phyloP scores from a whole-genome alignment of 1,140 invertebrate genomes.

The Pogonognathellus flavescens region DNA sequence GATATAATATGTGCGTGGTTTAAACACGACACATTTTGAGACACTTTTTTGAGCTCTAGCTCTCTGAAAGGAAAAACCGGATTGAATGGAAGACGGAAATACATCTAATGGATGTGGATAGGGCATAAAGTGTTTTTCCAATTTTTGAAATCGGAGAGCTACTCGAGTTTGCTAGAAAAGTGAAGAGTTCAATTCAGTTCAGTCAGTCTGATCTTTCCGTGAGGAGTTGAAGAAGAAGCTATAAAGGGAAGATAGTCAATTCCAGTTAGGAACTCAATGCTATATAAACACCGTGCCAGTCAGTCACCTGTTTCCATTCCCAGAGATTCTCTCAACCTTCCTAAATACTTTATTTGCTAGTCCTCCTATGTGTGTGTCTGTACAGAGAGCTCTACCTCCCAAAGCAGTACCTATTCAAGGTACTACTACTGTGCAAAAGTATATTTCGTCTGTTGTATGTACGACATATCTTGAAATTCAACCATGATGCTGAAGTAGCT shows the following conservation, averaged over 20 bases:
- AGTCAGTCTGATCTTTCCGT: constrained; percentile 43
- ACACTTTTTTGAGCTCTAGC: background rate
- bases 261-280: constrained; percentile 51
- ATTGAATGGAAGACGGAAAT: constrained; percentile 46
- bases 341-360: constrained; percentile 53
- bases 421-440: background rate
- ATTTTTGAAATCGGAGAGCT: constrained; percentile 59
- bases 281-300: constrained; percentile 59
- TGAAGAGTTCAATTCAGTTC: constrained; percentile 45
- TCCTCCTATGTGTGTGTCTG: background rate
- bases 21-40: background rate
- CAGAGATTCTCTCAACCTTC: constrained; percentile 50
- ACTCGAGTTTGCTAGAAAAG: constrained; percentile 35
- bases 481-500: constrained; percentile 29
- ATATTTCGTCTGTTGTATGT: background rate
- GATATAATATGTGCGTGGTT: background rate
- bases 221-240: constrained; percentile 18
- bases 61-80: constrained; percentile 42
- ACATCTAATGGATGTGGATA: constrained; percentile 56
- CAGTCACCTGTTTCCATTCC: constrained; percentile 62
- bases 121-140: constrained; percentile 57
- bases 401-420: constrained; percentile 5
- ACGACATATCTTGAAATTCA: background rate
- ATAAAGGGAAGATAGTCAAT: constrained; percentile 54
- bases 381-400: background rate